A percentile compares a stretch with the other conserved stretches of the same genome.
phyloP scores from a whole-genome alignment of 2,888 invertebrate species.

The Lithodes maja region DNA sequence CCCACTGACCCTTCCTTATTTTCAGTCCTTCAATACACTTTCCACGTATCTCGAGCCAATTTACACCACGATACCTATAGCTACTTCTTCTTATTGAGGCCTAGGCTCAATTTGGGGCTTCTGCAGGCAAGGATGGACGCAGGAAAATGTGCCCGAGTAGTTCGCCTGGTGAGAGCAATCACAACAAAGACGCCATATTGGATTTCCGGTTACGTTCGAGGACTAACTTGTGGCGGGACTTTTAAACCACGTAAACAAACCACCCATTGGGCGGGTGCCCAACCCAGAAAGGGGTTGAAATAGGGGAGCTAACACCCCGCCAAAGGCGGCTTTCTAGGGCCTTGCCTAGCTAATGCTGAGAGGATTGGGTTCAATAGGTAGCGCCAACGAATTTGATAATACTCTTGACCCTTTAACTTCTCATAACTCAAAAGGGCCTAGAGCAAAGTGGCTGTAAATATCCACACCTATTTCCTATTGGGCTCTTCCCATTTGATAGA shows the following conservation, averaged over 20 bases:
- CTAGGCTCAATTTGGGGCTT: not conserved
- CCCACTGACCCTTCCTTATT: not conserved
- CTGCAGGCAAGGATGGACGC: slow-evolving; percentile 13
- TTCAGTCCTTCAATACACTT: not conserved
- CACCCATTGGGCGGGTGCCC: not conserved
- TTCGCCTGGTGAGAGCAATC: slow-evolving; percentile 55
- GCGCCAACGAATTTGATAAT: too few species aligned
- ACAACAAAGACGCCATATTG: slow-evolving; percentile 67
- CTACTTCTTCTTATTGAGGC: not conserved
- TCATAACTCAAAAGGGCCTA: too few species aligned
- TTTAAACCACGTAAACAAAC: slow-evolving; percentile 13
- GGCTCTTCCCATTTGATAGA: too few species aligned
- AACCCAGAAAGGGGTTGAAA: too few species aligned
- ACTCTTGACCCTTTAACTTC: too few species aligned
- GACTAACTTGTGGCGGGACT: slow-evolving; percentile 31
- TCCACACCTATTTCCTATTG: too few species aligned
- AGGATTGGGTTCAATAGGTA: too few species aligned
- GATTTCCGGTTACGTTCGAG: slow-evolving; percentile 57
- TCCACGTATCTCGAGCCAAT: not conserved
- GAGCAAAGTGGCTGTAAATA: too few species aligned
- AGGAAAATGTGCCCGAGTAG: slow-evolving; percentile 8
- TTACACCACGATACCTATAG: not conserved
- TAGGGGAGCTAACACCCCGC: too few species aligned
- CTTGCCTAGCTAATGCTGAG: too few species aligned
- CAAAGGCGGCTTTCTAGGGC: too few species aligned